A percentile compares a stretch with the other conserved stretches of the same genome.
Conservation (phyloP, 2,888 invertebrate species). For the Drosophila niveifrons region DNA sequence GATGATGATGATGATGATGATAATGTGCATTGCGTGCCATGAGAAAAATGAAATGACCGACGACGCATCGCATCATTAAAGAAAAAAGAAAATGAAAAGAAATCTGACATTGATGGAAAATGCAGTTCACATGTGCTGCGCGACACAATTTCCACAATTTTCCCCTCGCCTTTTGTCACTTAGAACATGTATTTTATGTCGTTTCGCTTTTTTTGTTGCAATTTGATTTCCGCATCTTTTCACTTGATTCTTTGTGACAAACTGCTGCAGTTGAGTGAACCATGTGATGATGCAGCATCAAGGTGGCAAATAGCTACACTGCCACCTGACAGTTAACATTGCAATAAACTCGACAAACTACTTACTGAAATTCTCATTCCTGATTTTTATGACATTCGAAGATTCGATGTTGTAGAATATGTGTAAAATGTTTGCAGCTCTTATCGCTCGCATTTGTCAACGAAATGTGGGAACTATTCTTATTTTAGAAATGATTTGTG, state of each 20-base stretch:
- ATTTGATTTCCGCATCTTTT: slow-evolving; percentile 61
- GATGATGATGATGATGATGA: slow-evolving; percentile 5
- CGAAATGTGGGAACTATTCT: too few species aligned
- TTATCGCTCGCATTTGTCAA: too few species aligned
- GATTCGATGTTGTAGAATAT: not conserved
- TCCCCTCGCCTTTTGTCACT: slow-evolving; percentile 57
- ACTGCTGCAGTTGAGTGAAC: slow-evolving; percentile 64
- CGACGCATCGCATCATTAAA: not conserved
- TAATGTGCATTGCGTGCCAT: slow-evolving; percentile 3
- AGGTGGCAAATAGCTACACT: slow-evolving; percentile 25
- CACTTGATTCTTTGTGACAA: slow-evolving; percentile 56
- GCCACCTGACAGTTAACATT: not conserved
- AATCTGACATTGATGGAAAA: slow-evolving; percentile 61
- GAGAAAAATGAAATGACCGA: slow-evolving; percentile 1
- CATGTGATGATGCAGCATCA: slow-evolving; percentile 21
- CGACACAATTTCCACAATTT: slow-evolving; percentile 26
- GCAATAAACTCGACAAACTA: not conserved
- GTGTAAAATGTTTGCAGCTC: not conserved
- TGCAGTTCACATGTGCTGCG: slow-evolving; percentile 36
- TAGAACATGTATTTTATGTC: slow-evolving; percentile 57
- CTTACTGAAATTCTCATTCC: not conserved
- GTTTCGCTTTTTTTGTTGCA: not conserved
- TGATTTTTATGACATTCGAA: not conserved
- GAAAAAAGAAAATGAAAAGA: slow-evolving; percentile 34
- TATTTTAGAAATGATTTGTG: too few species aligned